Percentiles rank a stretch among this genome's conserved stretches.
Evolutionary conservation across 2,113 vertebrate genomes (phyloP).

Genomic region (Ochotona curzoniae): DNA sequence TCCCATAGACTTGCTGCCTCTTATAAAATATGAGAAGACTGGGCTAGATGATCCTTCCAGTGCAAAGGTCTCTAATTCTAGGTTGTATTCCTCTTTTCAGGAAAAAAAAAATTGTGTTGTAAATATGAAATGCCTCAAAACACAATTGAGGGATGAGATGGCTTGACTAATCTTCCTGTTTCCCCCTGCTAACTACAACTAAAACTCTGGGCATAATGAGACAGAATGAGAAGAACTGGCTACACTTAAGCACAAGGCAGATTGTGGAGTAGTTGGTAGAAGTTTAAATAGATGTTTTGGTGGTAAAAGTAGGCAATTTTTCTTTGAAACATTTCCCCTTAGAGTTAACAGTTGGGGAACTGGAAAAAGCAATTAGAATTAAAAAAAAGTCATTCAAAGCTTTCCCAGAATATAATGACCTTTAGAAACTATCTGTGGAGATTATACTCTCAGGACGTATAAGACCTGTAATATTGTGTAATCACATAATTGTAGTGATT

Average conservation of each 20-base stretch:
- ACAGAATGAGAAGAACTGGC: background rate
- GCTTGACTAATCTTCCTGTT: constrained; percentile 13
- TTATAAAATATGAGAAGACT: constrained; percentile 19
- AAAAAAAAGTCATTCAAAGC: constrained; percentile 16
- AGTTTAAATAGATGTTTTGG: constrained; percentile 52
- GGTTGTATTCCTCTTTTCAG: constrained; percentile 29
- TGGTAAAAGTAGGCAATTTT: constrained; percentile 47
- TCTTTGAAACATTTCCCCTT: constrained; percentile 37
- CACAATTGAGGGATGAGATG: constrained; percentile 9
- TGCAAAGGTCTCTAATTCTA: constrained; percentile 5
- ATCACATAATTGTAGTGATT: constrained; percentile 14
- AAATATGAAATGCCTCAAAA: constrained; percentile 30
- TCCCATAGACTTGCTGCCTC: background rate
- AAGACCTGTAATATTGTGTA: background rate
- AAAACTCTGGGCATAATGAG: background rate
- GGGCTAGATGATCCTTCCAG: background rate
- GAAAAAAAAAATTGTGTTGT: constrained; percentile 20
- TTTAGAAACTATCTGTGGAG: constrained; percentile 53
- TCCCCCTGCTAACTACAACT: background rate
- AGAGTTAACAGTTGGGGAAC: constrained; percentile 16
- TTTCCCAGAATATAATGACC: constrained; percentile 28
- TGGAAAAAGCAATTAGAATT: constrained; percentile 11
- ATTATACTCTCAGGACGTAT: constrained; percentile 13
- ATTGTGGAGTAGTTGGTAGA: constrained; percentile 17
- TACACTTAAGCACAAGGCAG: background rate